Conservation (phyloP, 2,113 vertebrate genomes). For the Labeo rohita region DNA sequence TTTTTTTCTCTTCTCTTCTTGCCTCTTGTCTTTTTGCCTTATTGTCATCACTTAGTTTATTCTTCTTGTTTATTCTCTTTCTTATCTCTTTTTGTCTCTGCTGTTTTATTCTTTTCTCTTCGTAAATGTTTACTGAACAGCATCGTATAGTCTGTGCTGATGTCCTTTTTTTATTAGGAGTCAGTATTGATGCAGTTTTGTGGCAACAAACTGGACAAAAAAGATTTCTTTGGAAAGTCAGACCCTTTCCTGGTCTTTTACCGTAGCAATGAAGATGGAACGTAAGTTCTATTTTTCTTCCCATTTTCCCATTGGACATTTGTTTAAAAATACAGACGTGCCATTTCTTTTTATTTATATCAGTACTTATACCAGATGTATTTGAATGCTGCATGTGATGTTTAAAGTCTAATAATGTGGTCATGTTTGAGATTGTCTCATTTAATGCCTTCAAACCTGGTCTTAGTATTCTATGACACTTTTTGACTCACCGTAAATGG, state of each 20-base stretch:
- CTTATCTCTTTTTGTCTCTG: background rate
- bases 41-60: background rate
- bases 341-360: background rate
- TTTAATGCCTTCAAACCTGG: background rate
- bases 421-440: background rate
- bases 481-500: background rate
- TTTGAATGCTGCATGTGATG: background rate
- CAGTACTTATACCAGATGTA: background rate
- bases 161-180: conserved; percentile 73
- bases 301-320: background rate
- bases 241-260: conserved; percentile 91
- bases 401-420: background rate
- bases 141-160: background rate
- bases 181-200: conserved; percentile 90
- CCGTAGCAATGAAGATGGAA: conserved; percentile 90
- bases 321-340: background rate
- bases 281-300: conserved; percentile 72
- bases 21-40: background rate
- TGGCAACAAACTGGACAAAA: conserved; percentile 91
- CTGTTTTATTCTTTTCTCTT: background rate
- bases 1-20: background rate
- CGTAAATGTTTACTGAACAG: background rate
- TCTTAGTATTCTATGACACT: background rate
- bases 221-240: conserved; percentile 92
- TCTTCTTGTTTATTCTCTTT: too few species aligned